These are phyloP conservation scores for Chascanopsetta lugubris DNA, from an alignment of 2,113 vertebrate genomes.

Conservation along the genomic window DNA sequence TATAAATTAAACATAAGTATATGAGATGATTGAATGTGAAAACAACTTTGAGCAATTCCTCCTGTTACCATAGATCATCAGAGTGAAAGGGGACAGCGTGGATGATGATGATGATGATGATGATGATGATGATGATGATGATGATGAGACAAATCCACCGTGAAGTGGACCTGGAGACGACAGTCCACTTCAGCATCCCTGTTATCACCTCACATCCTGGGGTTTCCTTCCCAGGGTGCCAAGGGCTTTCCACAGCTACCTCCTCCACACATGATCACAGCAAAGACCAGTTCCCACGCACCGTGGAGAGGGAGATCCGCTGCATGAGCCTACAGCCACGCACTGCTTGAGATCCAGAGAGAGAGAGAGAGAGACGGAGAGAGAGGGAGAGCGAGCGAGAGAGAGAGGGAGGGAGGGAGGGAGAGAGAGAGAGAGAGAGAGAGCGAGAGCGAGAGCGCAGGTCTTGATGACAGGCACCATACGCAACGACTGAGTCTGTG, in stretches of 20 bases:
- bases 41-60: background rate
- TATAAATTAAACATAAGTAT: background rate
- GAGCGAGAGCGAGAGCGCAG: background rate
- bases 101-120: too few relatives aligned
- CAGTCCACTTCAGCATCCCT: conserved; percentile 60
- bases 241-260: conserved; percentile 76
- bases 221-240: conserved; percentile 79
- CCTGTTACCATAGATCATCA: too few relatives aligned
- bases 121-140: too few relatives aligned
- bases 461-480: conserved; percentile 64
- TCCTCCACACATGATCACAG: conserved; percentile 52
- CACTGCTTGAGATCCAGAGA: conserved; percentile 30
- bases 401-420: conserved; percentile 5
- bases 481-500: conserved; percentile 70
- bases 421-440: conserved; percentile 8
- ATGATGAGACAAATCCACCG: conserved; percentile 31
- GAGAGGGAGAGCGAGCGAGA: conserved; percentile 21
- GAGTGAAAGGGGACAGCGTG: too few relatives aligned
- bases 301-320: conserved; percentile 31
- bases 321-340: conserved; percentile 39
- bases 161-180: conserved; percentile 58
- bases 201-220: conserved; percentile 73
- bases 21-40: background rate
- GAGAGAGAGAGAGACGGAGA: background rate
- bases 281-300: conserved; percentile 67